These are phyloP conservation scores for Pararge aegeria DNA, from an alignment of 1,140 invertebrate species.

Conservation along the genomic window DNA sequence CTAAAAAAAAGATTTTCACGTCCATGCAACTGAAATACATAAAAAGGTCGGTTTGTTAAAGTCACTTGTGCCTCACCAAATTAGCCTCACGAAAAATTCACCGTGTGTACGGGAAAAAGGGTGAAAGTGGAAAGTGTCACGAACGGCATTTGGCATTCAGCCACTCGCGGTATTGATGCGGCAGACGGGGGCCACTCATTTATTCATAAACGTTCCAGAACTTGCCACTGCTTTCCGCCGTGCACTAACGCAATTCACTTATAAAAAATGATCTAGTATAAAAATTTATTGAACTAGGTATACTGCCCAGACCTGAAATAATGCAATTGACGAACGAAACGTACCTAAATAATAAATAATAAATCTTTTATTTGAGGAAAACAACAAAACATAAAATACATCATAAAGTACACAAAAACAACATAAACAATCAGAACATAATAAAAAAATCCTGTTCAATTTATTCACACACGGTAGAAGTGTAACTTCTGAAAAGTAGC, in stretches of 20 bases:
- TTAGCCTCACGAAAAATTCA: constrained; percentile 63
- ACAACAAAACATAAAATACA: too few species aligned
- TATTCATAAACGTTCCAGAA: constrained; percentile 76
- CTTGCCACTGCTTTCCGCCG: constrained; percentile 54
- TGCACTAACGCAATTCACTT: constrained; percentile 41
- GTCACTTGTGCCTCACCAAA: constrained; percentile 35
- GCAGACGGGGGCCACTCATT: constrained; percentile 65
- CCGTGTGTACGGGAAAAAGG: constrained; percentile 57
- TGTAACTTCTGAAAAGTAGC: too few species aligned
- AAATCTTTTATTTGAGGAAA: too few species aligned
- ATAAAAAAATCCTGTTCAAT: too few species aligned
- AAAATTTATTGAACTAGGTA: too few species aligned
- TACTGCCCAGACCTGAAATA: too few species aligned
- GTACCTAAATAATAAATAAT: too few species aligned
- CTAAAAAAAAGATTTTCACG: too few species aligned
- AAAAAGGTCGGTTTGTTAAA: constrained; percentile 27
- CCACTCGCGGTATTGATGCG: constrained; percentile 63
- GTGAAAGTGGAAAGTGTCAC: constrained; percentile 75
- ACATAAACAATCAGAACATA: too few species aligned
- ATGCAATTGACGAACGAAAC: too few species aligned
- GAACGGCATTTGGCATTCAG: constrained; percentile 71
- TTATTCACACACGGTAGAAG: too few species aligned
- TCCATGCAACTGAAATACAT: constrained; percentile 34
- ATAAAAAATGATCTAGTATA: constrained; percentile 38
- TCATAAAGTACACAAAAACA: too few species aligned